Evolutionary conservation across 2,888 invertebrate species (phyloP).

Genomic region (Hirtodrosophila trivittata): DNA sequence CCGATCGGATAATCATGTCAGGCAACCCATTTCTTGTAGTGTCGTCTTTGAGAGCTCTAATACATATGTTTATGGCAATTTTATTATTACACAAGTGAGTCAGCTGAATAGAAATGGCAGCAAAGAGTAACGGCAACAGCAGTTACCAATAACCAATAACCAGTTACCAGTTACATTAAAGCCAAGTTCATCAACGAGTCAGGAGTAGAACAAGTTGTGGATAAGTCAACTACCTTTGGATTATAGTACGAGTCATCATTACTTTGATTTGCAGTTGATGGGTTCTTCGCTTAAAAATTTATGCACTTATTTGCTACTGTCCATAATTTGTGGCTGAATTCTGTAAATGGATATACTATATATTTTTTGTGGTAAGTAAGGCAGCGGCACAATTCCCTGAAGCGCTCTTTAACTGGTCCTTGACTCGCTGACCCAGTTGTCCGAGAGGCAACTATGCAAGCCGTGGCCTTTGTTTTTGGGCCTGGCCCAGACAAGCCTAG

Average conservation of each 20-base stretch:
- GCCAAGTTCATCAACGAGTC: conserved; percentile 10
- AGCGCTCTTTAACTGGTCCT: conserved; percentile 62
- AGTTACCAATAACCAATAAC: background rate
- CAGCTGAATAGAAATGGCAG: conserved; percentile 56
- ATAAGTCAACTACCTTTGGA: conserved; percentile 42
- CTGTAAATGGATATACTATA: conserved; percentile 45
- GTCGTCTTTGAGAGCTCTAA: conserved; percentile 49
- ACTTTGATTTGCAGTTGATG: conserved; percentile 64
- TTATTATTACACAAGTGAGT: conserved; percentile 75
- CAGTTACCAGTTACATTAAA: too few species aligned
- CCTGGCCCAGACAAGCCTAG: background rate
- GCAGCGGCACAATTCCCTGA: conserved; percentile 40
- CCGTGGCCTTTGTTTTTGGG: conserved; percentile 55
- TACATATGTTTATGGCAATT: conserved; percentile 77
- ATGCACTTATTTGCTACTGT: conserved; percentile 75
- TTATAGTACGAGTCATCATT: conserved; percentile 63
- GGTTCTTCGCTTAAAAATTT: conserved; percentile 42
- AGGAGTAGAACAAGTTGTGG: conserved; percentile 26
- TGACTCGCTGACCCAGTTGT: conserved; percentile 78
- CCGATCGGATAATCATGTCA: too few species aligned
- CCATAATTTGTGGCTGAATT: conserved; percentile 50
- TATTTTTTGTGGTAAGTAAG: background rate
- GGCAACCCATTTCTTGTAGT: conserved; percentile 39
- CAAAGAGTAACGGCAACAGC: conserved; percentile 1
- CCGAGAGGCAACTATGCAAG: conserved; percentile 16